Conservation (phyloP, 2,888 invertebrate genomes). For the Microplitis deprimator region DNA sequence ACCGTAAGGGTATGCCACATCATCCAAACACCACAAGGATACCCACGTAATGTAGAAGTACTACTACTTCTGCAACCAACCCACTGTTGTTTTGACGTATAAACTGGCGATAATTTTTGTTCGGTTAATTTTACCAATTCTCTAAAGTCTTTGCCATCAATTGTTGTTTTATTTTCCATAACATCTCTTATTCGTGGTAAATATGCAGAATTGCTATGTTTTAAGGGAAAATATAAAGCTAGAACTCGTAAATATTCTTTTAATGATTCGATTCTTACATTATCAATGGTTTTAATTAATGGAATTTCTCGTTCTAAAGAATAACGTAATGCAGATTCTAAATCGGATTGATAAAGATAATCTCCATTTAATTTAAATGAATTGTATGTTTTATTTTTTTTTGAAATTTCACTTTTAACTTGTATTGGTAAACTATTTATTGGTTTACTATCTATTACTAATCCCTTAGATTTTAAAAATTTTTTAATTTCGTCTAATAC, state of each 20-base stretch:
- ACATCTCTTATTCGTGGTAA: slow-evolving; percentile 72
- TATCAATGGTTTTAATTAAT: slow-evolving; percentile 78
- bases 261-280: slow-evolving; percentile 82
- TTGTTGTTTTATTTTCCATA: slow-evolving; percentile 73
- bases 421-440: slow-evolving; percentile 53
- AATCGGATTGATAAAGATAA: slow-evolving; percentile 86
- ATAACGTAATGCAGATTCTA: slow-evolving; percentile 89
- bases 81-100: slow-evolving; percentile 75
- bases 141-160: slow-evolving; percentile 77
- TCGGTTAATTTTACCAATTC: slow-evolving; percentile 75
- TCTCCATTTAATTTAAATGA: slow-evolving; percentile 72
- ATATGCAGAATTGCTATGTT: slow-evolving; percentile 75
- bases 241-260: slow-evolving; percentile 82
- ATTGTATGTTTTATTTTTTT: slow-evolving; percentile 51
- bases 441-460: slow-evolving; percentile 12
- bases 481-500: slow-evolving; percentile 73
- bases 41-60: slow-evolving; percentile 82
- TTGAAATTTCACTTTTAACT: slow-evolving; percentile 57
- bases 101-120: slow-evolving; percentile 74
- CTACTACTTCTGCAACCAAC: slow-evolving; percentile 90
- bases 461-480: slow-evolving; percentile 70
- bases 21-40: slow-evolving; percentile 96
- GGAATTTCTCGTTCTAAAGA: slow-evolving; percentile 89
- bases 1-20: slow-evolving; percentile 94
- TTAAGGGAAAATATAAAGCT: slow-evolving; percentile 85